Evolutionary conservation across 2,797 vertebrate species (phyloP).

Genomic region (Dryobates pubescens): DNA sequence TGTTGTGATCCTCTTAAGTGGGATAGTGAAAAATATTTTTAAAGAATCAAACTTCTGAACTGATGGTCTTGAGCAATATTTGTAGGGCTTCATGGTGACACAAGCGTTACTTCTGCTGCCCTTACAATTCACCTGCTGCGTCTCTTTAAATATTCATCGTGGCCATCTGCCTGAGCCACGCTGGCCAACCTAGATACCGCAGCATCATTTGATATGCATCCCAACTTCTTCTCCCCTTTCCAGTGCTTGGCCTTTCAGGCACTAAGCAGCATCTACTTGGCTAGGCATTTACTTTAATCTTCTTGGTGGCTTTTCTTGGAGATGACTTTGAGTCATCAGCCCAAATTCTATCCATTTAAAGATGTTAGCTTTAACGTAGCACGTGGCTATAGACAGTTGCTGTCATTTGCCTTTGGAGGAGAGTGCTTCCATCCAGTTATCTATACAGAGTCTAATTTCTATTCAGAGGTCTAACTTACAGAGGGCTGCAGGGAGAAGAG

Average conservation of each 20-base stretch:
- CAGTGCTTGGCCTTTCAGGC: neutral
- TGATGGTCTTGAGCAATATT: neutral
- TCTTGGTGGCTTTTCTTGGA: neutral
- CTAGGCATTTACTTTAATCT: neutral
- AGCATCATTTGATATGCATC: neutral
- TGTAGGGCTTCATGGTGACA: neutral
- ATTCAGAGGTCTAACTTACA: neutral
- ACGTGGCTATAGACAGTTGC: neutral
- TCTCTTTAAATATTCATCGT: constrained; percentile 37
- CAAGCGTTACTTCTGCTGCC: neutral
- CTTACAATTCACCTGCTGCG: neutral
- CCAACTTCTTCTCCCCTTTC: neutral
- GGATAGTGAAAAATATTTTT: neutral
- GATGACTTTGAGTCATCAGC: neutral
- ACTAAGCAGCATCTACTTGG: neutral
- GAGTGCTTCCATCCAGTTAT: neutral
- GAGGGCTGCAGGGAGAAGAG: neutral
- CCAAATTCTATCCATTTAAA: neutral
- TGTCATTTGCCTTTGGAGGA: neutral
- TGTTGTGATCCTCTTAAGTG: neutral
- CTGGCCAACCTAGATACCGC: neutral
- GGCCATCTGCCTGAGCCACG: neutral
- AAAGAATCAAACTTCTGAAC: neutral
- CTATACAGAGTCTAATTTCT: neutral
- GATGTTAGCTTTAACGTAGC: neutral